These are phyloP conservation scores for Paratilapia polleni DNA, from an alignment of 2,113 vertebrate genomes.

Conservation along the genomic window DNA sequence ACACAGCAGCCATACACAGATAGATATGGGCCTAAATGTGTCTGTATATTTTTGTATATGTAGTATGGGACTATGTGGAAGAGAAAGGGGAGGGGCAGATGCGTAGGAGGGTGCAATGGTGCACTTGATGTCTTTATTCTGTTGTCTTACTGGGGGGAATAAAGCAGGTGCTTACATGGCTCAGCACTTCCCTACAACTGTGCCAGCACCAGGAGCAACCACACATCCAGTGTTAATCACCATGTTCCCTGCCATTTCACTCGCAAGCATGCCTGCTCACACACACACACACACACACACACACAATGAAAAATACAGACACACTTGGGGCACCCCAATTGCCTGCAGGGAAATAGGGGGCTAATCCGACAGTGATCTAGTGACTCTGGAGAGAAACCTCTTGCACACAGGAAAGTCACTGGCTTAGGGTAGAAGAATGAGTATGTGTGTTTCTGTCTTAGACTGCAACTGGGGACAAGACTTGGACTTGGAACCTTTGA, in stretches of 20 bases:
- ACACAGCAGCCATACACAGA: not conserved
- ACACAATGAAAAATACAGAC: slow-evolving; percentile 39
- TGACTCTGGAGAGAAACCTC: slow-evolving; percentile 66
- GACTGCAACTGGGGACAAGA: not conserved
- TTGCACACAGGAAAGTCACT: slow-evolving; percentile 51
- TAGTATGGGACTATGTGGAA: slow-evolving; percentile 3
- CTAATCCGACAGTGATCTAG: slow-evolving; percentile 79
- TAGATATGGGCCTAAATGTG: not conserved
- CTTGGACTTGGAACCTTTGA: not conserved
- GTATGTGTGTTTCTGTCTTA: slow-evolving; percentile 7
- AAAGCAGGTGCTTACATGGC: slow-evolving; percentile 65
- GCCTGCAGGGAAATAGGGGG: slow-evolving; percentile 71
- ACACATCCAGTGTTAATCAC: slow-evolving; percentile 71
- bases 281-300: slow-evolving; percentile 17
- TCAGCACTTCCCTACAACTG: slow-evolving; percentile 57
- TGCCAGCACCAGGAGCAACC: slow-evolving; percentile 62
- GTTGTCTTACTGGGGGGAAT: slow-evolving; percentile 51
- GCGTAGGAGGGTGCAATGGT: slow-evolving; percentile 2
- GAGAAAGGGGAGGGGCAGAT: not conserved
- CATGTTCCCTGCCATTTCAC: slow-evolving; percentile 62
- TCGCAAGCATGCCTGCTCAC: slow-evolving; percentile 26
- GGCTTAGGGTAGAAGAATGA: slow-evolving; percentile 15
- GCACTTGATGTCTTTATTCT: slow-evolving; percentile 72
- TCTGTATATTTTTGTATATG: slow-evolving; percentile 4
- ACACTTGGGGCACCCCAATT: slow-evolving; percentile 63